Percentiles rank a stretch among this genome's conserved stretches.
Evolutionary conservation across 2,888 invertebrate species (phyloP).

Genomic region (Noctua fimbriata): DNA sequence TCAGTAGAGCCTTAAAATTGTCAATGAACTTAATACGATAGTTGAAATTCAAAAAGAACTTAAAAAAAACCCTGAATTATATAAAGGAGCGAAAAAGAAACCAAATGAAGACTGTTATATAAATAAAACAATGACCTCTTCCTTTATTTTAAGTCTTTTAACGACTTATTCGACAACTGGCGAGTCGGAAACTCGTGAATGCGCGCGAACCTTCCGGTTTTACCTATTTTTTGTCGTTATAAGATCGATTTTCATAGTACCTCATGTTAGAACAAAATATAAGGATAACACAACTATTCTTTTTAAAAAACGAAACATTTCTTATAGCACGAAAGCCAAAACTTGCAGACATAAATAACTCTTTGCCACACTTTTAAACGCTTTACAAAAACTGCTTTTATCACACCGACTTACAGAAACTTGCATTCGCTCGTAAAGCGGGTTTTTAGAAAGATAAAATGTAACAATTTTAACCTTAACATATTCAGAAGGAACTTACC

Average conservation of each 20-base stretch:
- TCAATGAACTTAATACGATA: no score
- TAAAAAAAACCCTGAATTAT: no score
- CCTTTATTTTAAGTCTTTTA: neutral
- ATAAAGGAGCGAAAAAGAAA: no score
- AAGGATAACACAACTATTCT: neutral
- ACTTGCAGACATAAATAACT: slow-evolving; percentile 5
- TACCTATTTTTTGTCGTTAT: no score
- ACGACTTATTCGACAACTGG: no score
- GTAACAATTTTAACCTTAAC: slow-evolving; percentile 1
- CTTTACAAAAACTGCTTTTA: slow-evolving; percentile 25
- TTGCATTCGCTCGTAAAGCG: slow-evolving; percentile 21
- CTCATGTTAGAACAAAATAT: neutral
- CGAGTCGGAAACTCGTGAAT: no score
- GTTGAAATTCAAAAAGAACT: no score
- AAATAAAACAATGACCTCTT: neutral
- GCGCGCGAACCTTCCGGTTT: no score
- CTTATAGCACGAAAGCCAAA: neutral
- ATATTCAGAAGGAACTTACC: slow-evolving; percentile 72
- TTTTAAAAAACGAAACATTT: neutral
- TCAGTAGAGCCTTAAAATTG: neutral
- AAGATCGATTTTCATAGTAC: neutral
- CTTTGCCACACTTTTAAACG: slow-evolving; percentile 27
- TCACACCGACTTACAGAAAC: slow-evolving; percentile 14
- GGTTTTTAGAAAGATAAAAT: slow-evolving; percentile 2
- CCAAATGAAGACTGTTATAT: neutral